Evolutionary conservation across 2,797 vertebrate species (phyloP).

Genomic region (Hippocampus kuda): DNA sequence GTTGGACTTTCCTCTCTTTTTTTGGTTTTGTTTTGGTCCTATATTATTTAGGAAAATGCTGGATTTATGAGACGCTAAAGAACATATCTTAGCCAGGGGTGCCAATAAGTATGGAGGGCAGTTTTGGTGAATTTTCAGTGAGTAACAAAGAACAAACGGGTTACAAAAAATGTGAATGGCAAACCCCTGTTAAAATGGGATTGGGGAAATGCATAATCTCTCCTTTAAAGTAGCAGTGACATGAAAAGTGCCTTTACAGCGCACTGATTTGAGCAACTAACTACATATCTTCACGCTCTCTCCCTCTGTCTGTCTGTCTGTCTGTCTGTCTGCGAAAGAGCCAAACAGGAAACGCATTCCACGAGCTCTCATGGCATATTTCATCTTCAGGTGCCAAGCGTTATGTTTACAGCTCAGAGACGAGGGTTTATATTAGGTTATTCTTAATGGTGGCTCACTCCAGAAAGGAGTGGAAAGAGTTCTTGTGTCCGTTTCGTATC

Average conservation of each 20-base stretch:
- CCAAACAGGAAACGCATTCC: slow-evolving; percentile 55
- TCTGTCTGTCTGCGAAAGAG: slow-evolving; percentile 8
- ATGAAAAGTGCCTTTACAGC: neutral
- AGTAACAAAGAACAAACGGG: too few relatives aligned
- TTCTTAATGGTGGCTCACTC: neutral
- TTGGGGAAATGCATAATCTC: too few relatives aligned
- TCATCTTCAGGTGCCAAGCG: slow-evolving; percentile 6
- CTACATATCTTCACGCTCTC: neutral
- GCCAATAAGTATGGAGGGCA: too few relatives aligned
- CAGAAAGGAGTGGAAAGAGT: neutral
- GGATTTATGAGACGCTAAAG: too few relatives aligned
- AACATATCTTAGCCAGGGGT: too few relatives aligned
- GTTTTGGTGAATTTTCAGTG: too few relatives aligned
- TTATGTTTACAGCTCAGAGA: neutral
- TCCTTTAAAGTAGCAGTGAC: neutral
- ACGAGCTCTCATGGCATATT: slow-evolving; percentile 35
- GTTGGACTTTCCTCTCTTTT: too few relatives aligned
- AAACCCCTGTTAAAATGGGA: too few relatives aligned
- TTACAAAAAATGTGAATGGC: too few relatives aligned
- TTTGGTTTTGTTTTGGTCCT: too few relatives aligned
- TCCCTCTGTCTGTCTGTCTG: neutral
- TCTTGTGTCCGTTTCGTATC: neutral
- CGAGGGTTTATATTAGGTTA: neutral
- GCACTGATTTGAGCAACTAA: too few relatives aligned
- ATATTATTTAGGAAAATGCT: too few relatives aligned